Base-by-base conservation (phyloP, 2,113 vertebrate genomes). In the Cololabis saira region DNA sequence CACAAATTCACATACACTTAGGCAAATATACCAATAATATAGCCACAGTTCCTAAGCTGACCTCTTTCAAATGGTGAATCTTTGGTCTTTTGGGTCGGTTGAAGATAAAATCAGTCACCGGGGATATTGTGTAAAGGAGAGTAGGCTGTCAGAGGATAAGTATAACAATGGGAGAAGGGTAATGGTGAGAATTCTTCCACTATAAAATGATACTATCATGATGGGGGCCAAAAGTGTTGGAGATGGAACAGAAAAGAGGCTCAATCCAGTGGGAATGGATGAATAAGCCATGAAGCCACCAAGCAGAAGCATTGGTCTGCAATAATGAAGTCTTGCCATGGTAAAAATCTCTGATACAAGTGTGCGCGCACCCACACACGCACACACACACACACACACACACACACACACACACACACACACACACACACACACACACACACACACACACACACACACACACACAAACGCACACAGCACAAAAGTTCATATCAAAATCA, bases 401-500 rank as follows among this genome's bases (percentile, higher is more conserved):
- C 33, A 44, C n/a, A 41, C 58, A 44, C 24, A 6, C 50, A 55
- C 19, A 45, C 16, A 49, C 61, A 59, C 53, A 47, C 22, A 41
- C 24, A 48, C 65, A 18, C 14, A 24, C 52, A 30, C 72, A 73
- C 65, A 61, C 70, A 40, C 45, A 42, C 75, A 66, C 67, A 57
- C 65, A 60, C 69, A 44, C 33, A 44, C n/a, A 41, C 58, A 44
- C 24, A 6, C 50, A 55, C 19, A 45, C 16, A 49, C 61, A 59
- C 53, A 47, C 22, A 41, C 24, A 48, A 60, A 18, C 14, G 19
- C 52, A 30, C 72, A 73, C 65, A 61, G 73, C 72, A 79, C 58
- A 76, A 58, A 78, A 78, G 79, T 75, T 84, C 64, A 68, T 80
- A 88, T 88, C 87, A 82, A 71, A 83, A 85, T 88, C 76, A 85